phyloP scores from a whole-genome alignment of 2,888 invertebrate species.

The Dryobota labecula region DNA sequence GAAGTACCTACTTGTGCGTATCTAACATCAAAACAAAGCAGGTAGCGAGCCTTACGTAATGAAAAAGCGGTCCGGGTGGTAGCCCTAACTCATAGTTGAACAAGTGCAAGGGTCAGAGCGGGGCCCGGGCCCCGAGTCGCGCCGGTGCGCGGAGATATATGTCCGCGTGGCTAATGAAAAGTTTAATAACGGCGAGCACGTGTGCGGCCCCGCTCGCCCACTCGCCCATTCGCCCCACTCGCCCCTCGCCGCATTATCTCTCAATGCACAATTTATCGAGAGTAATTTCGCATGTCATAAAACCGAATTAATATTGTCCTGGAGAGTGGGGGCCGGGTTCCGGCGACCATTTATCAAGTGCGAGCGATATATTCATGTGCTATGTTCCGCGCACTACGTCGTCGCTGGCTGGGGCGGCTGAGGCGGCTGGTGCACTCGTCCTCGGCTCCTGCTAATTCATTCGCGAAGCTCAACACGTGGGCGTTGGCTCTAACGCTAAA shows the following conservation, averaged over 20 bases:
- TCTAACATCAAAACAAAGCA: conserved; percentile 58
- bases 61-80: conserved; percentile 56
- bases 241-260: conserved; percentile 66
- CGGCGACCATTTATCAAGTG: conserved; percentile 52
- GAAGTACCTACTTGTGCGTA: conserved; percentile 24
- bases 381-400: not conserved
- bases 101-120: conserved; percentile 74
- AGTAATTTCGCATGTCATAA: conserved; percentile 90
- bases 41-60: conserved; percentile 67
- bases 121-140: conserved; percentile 32
- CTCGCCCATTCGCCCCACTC: conserved; percentile 30
- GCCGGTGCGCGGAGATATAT: conserved; percentile 57
- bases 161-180: conserved; percentile 82
- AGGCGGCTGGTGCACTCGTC: conserved; percentile 59
- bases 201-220: conserved; percentile 68
- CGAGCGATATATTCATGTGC: conserved; percentile 25
- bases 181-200: conserved; percentile 87
- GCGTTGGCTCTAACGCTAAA: conserved; percentile 15
- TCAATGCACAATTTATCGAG: conserved; percentile 86
- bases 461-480: conserved; percentile 55
- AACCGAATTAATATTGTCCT: conserved; percentile 84
- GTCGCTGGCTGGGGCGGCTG: no score
- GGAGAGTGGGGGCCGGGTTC: conserved; percentile 10
- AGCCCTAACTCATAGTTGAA: conserved; percentile 66
- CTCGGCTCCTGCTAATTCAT: conserved; percentile 48